phyloP scores from a whole-genome alignment of 2,888 invertebrate species.

The Poecilobothrus nobilitatus region DNA sequence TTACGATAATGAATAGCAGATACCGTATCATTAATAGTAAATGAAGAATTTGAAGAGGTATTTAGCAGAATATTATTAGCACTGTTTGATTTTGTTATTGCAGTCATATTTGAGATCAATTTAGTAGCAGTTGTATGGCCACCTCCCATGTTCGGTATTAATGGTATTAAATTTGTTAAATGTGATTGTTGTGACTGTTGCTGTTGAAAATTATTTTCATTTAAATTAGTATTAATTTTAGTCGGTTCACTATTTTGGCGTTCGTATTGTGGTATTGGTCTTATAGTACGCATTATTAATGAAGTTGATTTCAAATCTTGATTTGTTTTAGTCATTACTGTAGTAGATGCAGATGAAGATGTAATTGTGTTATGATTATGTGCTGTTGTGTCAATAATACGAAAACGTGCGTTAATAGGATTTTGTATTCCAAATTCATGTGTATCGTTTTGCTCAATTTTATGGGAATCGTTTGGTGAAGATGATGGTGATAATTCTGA shows the following conservation, averaged over 20 bases:
- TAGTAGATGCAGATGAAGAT: neutral
- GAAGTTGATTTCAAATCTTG: conserved; percentile 43
- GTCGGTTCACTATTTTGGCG: conserved; percentile 30
- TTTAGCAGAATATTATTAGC: conserved; percentile 19
- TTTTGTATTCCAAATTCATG: conserved; percentile 1
- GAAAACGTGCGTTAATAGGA: neutral
- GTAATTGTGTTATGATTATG: neutral
- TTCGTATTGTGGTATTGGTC: conserved; percentile 33
- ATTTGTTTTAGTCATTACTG: conserved; percentile 24
- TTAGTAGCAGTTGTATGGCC: conserved; percentile 17
- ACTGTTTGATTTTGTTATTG: conserved; percentile 22
- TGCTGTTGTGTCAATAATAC: neutral
- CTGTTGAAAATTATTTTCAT: no score
- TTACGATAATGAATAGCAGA: conserved; percentile 18
- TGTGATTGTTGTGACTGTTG: neutral
- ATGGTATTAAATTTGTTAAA: conserved; percentile 2
- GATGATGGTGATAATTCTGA: neutral
- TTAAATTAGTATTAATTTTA: conserved; percentile 27
- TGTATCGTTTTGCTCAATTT: neutral
- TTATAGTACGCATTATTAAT: conserved; percentile 41
- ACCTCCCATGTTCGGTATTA: neutral
- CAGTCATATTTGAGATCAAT: conserved; percentile 21
- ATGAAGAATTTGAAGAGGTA: conserved; percentile 18
- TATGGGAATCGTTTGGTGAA: neutral
- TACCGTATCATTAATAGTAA: conserved; percentile 20